phyloP scores from a whole-genome alignment of 2,113 vertebrate species.

The Lasiurus cinereus region DNA sequence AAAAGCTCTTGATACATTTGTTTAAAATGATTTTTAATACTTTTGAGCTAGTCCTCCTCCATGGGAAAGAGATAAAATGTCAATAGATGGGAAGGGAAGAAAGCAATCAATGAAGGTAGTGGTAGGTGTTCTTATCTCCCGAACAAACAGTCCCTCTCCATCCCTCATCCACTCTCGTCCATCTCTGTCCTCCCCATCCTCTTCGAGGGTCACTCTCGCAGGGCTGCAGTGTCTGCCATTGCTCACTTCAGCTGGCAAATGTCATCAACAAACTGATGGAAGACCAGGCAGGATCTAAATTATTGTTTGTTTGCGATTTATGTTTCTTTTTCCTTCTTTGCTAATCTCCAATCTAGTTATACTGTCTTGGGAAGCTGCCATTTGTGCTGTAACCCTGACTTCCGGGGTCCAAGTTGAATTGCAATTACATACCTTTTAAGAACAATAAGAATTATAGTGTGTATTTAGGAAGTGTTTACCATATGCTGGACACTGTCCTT shows the following conservation, averaged over 20 bases:
- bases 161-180: no score
- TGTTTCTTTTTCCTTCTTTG: not conserved
- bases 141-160: no score
- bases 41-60: not conserved
- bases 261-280: not conserved
- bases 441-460: not conserved
- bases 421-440: slow-evolving; percentile 2
- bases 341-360: not conserved
- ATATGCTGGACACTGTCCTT: not conserved
- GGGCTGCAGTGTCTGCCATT: not conserved
- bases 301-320: not conserved
- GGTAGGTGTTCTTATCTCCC: not conserved
- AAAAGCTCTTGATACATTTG: not conserved
- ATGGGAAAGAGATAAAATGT: not conserved
- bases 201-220: not conserved
- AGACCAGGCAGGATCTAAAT: not conserved
- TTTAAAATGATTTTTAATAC: slow-evolving; percentile 37
- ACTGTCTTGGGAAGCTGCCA: not conserved
- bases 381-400: not conserved
- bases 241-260: not conserved
- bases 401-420: not conserved
- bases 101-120: not conserved
- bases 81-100: not conserved
- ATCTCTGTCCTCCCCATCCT: not conserved
- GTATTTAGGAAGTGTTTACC: not conserved